These are phyloP conservation scores for Coelinius sp. DNA, from an alignment of 2,888 invertebrate species.

Conservation along the genomic window DNA sequence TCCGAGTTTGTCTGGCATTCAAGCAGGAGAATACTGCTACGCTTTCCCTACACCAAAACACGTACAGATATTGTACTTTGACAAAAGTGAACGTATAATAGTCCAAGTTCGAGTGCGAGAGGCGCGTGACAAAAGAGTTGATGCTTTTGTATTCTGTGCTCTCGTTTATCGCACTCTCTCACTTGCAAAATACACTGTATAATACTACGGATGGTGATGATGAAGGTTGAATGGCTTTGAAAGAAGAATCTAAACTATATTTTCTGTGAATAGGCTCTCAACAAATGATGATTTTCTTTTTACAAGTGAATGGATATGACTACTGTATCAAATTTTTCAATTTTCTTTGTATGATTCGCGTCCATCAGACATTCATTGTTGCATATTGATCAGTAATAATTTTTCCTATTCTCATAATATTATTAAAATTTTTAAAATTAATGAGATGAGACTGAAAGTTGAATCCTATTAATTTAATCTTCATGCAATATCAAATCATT, in stretches of 20 bases:
- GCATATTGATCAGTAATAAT: too few species aligned
- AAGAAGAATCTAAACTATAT: background rate
- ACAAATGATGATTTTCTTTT: background rate
- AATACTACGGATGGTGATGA: background rate
- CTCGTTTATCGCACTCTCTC: slow-evolving; percentile 18
- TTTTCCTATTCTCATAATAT: too few species aligned
- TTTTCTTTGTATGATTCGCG: too few species aligned
- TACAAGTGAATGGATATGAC: too few species aligned
- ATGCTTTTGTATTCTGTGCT: slow-evolving; percentile 20
- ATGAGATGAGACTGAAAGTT: too few species aligned
- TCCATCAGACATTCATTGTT: too few species aligned
- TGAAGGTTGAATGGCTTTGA: background rate
- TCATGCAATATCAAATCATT: too few species aligned
- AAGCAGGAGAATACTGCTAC: slow-evolving; percentile 39
- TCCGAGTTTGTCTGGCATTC: slow-evolving; percentile 45
- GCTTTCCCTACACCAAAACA: slow-evolving; percentile 41
- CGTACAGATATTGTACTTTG: slow-evolving; percentile 32
- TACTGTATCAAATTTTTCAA: too few species aligned
- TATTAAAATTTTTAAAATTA: too few species aligned
- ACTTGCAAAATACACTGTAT: background rate
- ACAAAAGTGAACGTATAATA: slow-evolving; percentile 37
- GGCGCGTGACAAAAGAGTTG: slow-evolving; percentile 30
- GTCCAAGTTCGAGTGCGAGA: slow-evolving; percentile 24
- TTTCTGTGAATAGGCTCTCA: background rate
- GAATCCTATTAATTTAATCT: too few species aligned